Evolutionary conservation across 2,113 vertebrate species (phyloP).

Genomic region (Perccottus glenii): DNA sequence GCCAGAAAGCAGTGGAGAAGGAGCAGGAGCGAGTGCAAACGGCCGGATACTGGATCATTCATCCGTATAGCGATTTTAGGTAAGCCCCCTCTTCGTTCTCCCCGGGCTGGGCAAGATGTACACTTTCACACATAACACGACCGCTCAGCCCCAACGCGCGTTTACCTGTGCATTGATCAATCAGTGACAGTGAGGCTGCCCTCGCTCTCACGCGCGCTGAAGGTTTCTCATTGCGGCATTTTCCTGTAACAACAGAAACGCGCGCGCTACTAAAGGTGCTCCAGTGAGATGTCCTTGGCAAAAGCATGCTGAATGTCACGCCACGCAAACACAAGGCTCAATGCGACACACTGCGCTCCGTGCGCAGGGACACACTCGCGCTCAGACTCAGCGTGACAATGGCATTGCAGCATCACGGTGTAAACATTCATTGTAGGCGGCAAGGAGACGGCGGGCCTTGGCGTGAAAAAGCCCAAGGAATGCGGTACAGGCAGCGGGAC

Average conservation of each 20-base stretch:
- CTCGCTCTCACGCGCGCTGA: conserved; percentile 27
- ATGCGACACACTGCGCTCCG: conserved; percentile 59
- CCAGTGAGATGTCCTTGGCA: conserved; percentile 68
- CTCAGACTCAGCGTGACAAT: conserved; percentile 68
- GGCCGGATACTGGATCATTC: conserved; percentile 99
- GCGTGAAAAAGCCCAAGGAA: conserved; percentile 33
- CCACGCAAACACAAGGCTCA: conserved; percentile 37
- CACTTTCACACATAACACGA: conserved; percentile 59
- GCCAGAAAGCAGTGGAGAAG: conserved; percentile 98
- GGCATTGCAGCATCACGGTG: conserved; percentile 66
- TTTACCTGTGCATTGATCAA: conserved; percentile 50
- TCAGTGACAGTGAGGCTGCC: conserved; percentile 23
- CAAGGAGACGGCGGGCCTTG: conserved; percentile 38
- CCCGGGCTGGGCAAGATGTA: conserved; percentile 13
- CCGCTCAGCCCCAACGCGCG: conserved; percentile 52
- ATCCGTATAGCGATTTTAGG: conserved; percentile 99
- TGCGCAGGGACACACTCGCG: conserved; percentile 27
- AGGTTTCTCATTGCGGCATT: conserved; percentile 64
- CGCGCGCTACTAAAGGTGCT: conserved; percentile 39
- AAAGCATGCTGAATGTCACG: conserved; percentile 73
- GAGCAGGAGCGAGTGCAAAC: conserved; percentile 98
- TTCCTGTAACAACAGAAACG: conserved; percentile 15
- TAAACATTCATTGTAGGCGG: conserved; percentile 68
- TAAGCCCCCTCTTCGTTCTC: conserved; percentile 71
- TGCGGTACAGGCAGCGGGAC: conserved; percentile 69